These are phyloP conservation scores for Alviniconcha marisindica DNA, from an alignment of 1,140 invertebrate species.

Conservation along the genomic window DNA sequence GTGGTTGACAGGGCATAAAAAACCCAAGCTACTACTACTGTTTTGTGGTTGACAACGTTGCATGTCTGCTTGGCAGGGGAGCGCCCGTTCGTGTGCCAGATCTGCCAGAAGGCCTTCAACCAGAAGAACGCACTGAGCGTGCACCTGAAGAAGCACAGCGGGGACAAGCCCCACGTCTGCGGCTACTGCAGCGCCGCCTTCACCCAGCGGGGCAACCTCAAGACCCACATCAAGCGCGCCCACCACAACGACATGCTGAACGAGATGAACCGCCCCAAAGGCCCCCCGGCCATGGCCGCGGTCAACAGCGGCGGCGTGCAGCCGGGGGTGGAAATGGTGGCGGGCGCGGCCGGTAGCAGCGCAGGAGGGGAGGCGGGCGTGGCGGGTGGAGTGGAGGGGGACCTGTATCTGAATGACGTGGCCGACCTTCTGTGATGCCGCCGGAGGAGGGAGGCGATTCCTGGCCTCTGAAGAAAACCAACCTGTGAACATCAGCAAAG, in stretches of 20 bases:
- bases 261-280: slow-evolving; percentile 66
- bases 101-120: slow-evolving; percentile 94
- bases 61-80: slow-evolving; percentile 78
- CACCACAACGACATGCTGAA: slow-evolving; percentile 75
- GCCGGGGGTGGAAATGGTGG: slow-evolving; percentile 14
- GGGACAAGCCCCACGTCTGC: slow-evolving; percentile 88
- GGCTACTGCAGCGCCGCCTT: slow-evolving; percentile 88
- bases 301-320: slow-evolving; percentile 19
- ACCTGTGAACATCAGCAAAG: no score
- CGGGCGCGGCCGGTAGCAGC: slow-evolving; percentile 12
- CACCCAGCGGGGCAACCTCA: slow-evolving; percentile 81
- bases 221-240: slow-evolving; percentile 80
- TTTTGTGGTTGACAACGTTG: not conserved
- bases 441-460: no score
- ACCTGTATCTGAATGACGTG: slow-evolving; percentile 56
- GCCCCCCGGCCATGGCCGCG: slow-evolving; percentile 24
- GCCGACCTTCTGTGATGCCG: slow-evolving; percentile 45
- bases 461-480: no score
- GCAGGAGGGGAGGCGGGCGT: slow-evolving; percentile 16
- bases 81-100: slow-evolving; percentile 92
- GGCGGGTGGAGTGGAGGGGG: slow-evolving; percentile 42
- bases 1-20: no score
- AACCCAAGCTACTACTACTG: not conserved
- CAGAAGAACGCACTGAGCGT: slow-evolving; percentile 82
- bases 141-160: slow-evolving; percentile 83